A percentile compares a stretch with the other conserved stretches of the same genome.
These are phyloP conservation scores for Gambelia wislizenii DNA, from an alignment of 2,797 vertebrate species.

Conservation along the genomic window DNA sequence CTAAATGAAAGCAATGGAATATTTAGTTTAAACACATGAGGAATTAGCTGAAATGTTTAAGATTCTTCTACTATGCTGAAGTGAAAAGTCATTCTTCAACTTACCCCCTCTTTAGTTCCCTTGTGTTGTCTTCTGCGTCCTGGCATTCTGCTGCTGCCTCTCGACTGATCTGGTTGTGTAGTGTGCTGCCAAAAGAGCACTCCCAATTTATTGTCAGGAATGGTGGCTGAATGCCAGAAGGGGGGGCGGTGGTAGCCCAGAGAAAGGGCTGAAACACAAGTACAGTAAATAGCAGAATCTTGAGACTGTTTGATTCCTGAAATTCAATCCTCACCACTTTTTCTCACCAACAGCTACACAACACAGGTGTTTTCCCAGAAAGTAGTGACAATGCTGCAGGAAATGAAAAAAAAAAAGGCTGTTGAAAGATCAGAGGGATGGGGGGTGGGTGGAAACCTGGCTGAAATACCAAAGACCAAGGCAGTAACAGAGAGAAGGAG, in stretches of 20 bases:
- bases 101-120: not conserved
- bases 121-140: not conserved
- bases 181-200: not conserved
- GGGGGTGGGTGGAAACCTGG: accelerated
- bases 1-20: not conserved
- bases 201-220: not conserved
- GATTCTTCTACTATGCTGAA: not conserved
- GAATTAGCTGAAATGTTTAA: not conserved
- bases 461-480: not conserved
- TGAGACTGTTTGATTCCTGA: not conserved
- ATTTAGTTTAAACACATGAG: not conserved
- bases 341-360: too few species aligned
- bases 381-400: too few species aligned
- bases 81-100: not conserved
- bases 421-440: not conserved
- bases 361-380: not conserved
- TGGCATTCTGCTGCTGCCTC: not conserved
- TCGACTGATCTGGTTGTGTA: not conserved
- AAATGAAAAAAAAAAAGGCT: not conserved
- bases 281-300: not conserved
- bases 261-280: not conserved
- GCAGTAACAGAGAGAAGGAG: not conserved
- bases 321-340: not conserved
- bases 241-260: too few species aligned
- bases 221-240: not conserved